Percentiles rank a stretch among this genome's conserved stretches.
Conservation (phyloP, 2,113 vertebrate species). For the Nibea albiflora region DNA sequence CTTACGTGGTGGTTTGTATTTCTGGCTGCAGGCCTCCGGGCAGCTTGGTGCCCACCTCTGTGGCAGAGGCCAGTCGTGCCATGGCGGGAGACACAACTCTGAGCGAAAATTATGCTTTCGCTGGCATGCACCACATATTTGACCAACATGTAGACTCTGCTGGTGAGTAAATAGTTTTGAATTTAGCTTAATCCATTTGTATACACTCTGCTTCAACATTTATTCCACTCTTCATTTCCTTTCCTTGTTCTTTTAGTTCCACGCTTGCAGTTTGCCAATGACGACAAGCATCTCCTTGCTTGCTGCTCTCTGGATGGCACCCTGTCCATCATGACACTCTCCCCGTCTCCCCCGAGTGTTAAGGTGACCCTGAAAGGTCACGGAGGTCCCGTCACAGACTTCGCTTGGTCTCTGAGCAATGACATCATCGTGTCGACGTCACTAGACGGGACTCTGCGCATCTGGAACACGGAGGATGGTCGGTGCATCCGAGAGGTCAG, state of each 20-base stretch:
- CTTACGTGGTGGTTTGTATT: constrained; percentile 37
- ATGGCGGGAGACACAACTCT: constrained; percentile 96
- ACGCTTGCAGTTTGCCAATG: constrained; percentile 93
- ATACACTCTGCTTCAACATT: not conserved
- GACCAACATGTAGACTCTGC: constrained; percentile 95
- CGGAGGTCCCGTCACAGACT: constrained; percentile 89
- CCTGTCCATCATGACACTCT: constrained; percentile 92
- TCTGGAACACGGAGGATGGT: constrained; percentile 93
- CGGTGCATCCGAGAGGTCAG: constrained; percentile 93
- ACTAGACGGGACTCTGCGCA: constrained; percentile 90
- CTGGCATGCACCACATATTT: constrained; percentile 96
- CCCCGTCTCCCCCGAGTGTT: constrained; percentile 89
- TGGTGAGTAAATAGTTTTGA: constrained; percentile 77
- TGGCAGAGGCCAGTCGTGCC: constrained; percentile 93
- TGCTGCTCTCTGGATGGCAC: constrained; percentile 94
- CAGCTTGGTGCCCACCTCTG: constrained; percentile 91
- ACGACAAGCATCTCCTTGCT: constrained; percentile 94
- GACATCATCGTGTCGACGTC: constrained; percentile 96
- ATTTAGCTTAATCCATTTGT: not conserved
- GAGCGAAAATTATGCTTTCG: constrained; percentile 97
- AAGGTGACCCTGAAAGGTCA: constrained; percentile 91
- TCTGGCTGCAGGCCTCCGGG: constrained; percentile 86
- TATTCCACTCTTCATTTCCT: not conserved
- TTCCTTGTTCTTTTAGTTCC: constrained; percentile 82
- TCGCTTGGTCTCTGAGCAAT: constrained; percentile 96